Evolutionary conservation across 1,140 invertebrate genomes (phyloP), one percentile per base, ranked within the genome.

Genomic region (Zaprionus lachaisei): DNA sequence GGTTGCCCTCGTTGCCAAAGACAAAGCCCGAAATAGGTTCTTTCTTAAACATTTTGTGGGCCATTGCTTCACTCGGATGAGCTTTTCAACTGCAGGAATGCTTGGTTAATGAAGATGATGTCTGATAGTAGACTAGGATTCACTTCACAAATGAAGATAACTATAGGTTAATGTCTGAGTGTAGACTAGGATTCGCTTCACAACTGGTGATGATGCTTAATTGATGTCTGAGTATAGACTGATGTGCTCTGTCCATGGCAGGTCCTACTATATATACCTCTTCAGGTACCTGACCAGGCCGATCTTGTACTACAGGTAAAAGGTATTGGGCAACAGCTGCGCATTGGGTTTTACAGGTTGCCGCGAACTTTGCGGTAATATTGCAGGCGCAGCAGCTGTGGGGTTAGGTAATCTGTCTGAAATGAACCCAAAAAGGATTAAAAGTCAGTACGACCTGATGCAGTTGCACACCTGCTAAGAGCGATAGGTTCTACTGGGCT

Each of bases 21-120:
- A 86, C 51, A 70, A 85, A 85, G 65, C 75, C 72, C 1, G 82
- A 85, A 38, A 85, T 72, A 2, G 72, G 31, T 47, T 85, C 75
- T 15, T 83, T 77, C 51, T 70, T 66, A 47, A 54, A 72, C 75
- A 86, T 73, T 51, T 28, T 79, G 17, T 38, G 15, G 37, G 12
- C 31, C 31, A 38, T 38, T 38, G 4, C 1, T 15, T 37, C 0
- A 4, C 11, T 37, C 9, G 9, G 3, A 31, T n/a, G 15, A 5
- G 57, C 11, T 20, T 24, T 24, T 14, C 5, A 20, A 15, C 20
- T 65, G 11, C 1, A 31, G 28, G 6, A 7, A 31, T 31, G 1
- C 28, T 31, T 31, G 28, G 6, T 6, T 28, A 24, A 4, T 38
- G 37, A 1, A 38, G 37, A 14, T 12, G 26, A 28, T 28, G 26